These are phyloP conservation scores for Autographa gamma DNA, from an alignment of 2,888 invertebrate species.

Conservation along the genomic window DNA sequence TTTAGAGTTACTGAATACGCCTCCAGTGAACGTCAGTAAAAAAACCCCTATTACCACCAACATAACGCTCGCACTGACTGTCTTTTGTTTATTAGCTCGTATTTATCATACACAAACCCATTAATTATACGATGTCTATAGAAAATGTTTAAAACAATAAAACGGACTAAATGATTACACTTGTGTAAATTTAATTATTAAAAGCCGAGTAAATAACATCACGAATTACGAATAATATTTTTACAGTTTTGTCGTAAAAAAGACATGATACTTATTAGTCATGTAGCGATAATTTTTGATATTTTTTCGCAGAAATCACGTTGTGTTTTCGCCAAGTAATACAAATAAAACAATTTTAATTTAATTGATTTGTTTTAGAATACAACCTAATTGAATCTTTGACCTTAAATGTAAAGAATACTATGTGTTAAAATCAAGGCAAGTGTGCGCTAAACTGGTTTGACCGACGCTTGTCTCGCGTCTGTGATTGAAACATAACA, in stretches of 20 bases:
- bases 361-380: not conserved
- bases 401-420: not conserved
- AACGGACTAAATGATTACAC: constrained; percentile 20
- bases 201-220: constrained; percentile 8
- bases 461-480: not conserved
- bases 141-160: constrained; percentile 37
- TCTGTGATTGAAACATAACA: constrained; percentile 1
- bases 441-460: not conserved
- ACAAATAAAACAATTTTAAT: not conserved
- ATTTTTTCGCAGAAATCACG: not conserved
- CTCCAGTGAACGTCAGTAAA: constrained; percentile 29
- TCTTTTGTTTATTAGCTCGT: not conserved
- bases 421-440: not conserved
- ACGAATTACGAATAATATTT: constrained; percentile 32
- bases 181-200: constrained; percentile 39
- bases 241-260: constrained; percentile 19
- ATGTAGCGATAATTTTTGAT: constrained; percentile 15
- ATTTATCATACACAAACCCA: constrained; percentile 35
- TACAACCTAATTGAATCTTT: not conserved
- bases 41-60: constrained; percentile 28
- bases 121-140: constrained; percentile 21
- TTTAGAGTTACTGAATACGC: not conserved
- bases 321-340: not conserved
- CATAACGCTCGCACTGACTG: constrained; percentile 32
- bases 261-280: constrained; percentile 5